Evolutionary conservation across 2,888 invertebrate genomes (phyloP), one percentile per base, ranked within the genome.

Genomic region (Drosophila mettleri): DNA sequence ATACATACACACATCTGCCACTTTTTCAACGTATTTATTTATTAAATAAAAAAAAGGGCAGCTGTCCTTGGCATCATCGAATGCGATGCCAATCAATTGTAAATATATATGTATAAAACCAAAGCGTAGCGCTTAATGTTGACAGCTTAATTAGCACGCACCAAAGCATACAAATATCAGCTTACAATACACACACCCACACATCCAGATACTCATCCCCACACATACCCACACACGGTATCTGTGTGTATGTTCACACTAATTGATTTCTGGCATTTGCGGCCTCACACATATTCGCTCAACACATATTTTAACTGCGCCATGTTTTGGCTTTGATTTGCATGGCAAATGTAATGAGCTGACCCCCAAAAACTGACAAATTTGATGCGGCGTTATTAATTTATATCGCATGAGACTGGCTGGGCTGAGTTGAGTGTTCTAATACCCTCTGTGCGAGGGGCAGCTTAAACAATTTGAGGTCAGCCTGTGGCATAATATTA

Each of bases 241-340:
- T 10, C 5, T 1, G 10, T 6, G 20, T 38, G 58, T 66, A 53
- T 24, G 34, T 18, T 3, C 18, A 77, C 60, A 53, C 60, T 78
- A 78, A 78, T 78, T 74, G 78, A 78, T 78, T 78, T 72, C 59
- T 45, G 69, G 48, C 66, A 69, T 62, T 78, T 71, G 74, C 43
- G 71, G 69, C 34, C 57, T 64, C 38, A 51, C 51, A 58, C 51
- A 58, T 54, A 52, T 55, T 46, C 41, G 33, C 9, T 58, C 61
- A 64, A 54, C 45, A 58, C 61, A 60, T 62, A 54, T 63, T 72
- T 66, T 38, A 57, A 46, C 33, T 20, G 55, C 24, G 34, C 38
- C 53, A 45, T 64, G 48, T 64, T 61, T 58, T 43, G 46, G 71
- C 24, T 48, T 52, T 62, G 58, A 64, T 71, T 62, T 49, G 36